Evolutionary conservation across 2,888 invertebrate genomes (phyloP).

Genomic region (Stenodera caucasica): DNA sequence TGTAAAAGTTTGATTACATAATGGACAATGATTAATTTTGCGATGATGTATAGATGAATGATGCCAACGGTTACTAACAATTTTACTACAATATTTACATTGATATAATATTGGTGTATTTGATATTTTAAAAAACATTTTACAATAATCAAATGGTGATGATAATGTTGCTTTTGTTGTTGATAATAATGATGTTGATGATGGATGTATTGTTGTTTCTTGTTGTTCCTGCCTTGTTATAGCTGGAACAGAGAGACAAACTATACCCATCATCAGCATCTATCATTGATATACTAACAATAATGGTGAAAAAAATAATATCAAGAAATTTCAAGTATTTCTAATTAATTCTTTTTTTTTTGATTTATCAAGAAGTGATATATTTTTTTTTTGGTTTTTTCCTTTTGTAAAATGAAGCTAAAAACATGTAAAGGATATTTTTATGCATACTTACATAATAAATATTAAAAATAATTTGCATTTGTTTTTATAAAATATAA

Average conservation of each 20-base stretch:
- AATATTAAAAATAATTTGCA: too few species aligned
- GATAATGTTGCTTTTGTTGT: conserved; percentile 25
- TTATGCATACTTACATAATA: too few species aligned
- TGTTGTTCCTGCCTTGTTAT: conserved; percentile 45
- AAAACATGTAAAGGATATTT: too few species aligned
- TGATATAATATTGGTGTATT: conserved; percentile 56
- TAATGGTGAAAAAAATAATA: conserved; percentile 11
- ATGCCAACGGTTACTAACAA: conserved; percentile 69
- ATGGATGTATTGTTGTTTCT: conserved; percentile 28
- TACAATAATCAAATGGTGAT: conserved; percentile 44
- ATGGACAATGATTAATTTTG: conserved; percentile 64
- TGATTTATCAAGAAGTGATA: too few species aligned
- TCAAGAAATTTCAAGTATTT: neutral
- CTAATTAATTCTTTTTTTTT: too few species aligned
- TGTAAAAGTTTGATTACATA: conserved; percentile 65
- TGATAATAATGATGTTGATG: conserved; percentile 14
- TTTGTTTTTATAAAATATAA: too few species aligned
- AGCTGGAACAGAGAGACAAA: conserved; percentile 49
- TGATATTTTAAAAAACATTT: conserved; percentile 46
- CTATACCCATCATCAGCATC: conserved; percentile 43
- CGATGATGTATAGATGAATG: conserved; percentile 68
- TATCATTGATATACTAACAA: conserved; percentile 28
- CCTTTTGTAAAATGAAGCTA: too few species aligned
- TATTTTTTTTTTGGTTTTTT: too few species aligned
- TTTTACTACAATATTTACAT: conserved; percentile 67